A percentile compares a stretch with the other conserved stretches of the same genome.
These are phyloP conservation scores for Cyclophora punctaria DNA, from an alignment of 2,888 invertebrate genomes.

Conservation along the genomic window DNA sequence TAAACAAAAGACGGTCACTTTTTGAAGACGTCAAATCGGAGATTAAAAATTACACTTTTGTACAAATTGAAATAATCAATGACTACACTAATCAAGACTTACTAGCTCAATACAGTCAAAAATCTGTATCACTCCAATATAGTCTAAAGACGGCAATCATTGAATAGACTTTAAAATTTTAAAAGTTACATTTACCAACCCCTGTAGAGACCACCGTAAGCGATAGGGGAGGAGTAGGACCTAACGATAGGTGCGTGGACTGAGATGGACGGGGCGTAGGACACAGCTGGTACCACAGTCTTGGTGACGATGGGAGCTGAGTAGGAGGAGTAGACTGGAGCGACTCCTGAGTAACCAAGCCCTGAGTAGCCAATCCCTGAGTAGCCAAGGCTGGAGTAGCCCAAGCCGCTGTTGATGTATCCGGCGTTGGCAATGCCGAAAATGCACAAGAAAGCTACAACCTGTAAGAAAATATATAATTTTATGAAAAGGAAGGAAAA, in stretches of 20 bases:
- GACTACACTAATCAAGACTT: background rate
- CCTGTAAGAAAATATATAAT: conserved; percentile 20
- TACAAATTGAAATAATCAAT: background rate
- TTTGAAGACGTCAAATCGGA: too few species aligned
- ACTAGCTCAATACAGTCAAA: background rate
- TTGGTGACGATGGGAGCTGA: conserved; percentile 31
- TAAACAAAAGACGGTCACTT: too few species aligned
- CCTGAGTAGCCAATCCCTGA: conserved; percentile 18
- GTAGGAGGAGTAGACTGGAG: conserved; percentile 23
- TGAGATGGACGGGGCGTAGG: conserved; percentile 34
- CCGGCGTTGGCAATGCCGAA: conserved; percentile 39
- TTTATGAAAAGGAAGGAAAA: too few species aligned
- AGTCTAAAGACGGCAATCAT: too few species aligned
- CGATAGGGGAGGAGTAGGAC: conserved; percentile 29
- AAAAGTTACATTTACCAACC: conserved; percentile 1
- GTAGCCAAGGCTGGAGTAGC: conserved; percentile 23
- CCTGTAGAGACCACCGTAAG: conserved; percentile 25
- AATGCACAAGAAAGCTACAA: conserved; percentile 37
- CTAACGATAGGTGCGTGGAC: conserved; percentile 33
- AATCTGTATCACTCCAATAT: background rate
- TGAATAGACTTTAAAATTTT: background rate
- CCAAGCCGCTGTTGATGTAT: conserved; percentile 29
- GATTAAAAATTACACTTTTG: too few species aligned
- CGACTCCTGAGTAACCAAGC: background rate
- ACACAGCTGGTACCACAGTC: conserved; percentile 28